These are phyloP conservation scores for Aspiorhynchus laticeps DNA, from an alignment of 2,113 vertebrate genomes.

Conservation along the genomic window DNA sequence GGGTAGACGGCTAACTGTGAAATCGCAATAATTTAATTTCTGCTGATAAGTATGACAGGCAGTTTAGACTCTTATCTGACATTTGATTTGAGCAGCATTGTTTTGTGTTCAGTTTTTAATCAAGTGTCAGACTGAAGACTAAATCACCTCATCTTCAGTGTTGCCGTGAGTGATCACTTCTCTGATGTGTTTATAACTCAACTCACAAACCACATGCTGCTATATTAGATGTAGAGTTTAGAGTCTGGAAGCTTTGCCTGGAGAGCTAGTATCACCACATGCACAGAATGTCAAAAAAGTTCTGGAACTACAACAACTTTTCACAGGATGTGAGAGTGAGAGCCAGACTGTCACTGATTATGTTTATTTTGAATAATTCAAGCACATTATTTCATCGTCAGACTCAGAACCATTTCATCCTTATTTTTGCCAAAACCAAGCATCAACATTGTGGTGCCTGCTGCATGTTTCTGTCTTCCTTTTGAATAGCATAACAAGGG, in stretches of 20 bases:
- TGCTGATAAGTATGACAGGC: neutral
- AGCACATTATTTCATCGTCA: neutral
- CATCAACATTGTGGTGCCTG: neutral
- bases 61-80: neutral
- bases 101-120: neutral
- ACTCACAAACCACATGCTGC: neutral
- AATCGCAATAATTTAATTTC: neutral
- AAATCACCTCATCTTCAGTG: neutral
- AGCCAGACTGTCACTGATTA: neutral
- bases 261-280: neutral
- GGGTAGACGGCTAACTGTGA: neutral
- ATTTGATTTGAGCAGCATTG: neutral
- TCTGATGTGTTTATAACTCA: constrained; percentile 14
- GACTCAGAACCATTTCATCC: neutral
- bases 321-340: neutral
- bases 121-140: neutral
- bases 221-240: constrained; percentile 5
- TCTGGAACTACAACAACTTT: neutral
- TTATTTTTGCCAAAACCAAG: neutral
- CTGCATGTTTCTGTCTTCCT: neutral
- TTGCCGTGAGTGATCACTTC: neutral
- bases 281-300: neutral
- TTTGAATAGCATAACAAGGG: neutral
- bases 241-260: neutral
- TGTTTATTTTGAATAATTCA: neutral